Evolutionary conservation across 2,113 vertebrate species (phyloP), one percentile per base, ranked within the genome.

Genomic region (Verasper variegatus): DNA sequence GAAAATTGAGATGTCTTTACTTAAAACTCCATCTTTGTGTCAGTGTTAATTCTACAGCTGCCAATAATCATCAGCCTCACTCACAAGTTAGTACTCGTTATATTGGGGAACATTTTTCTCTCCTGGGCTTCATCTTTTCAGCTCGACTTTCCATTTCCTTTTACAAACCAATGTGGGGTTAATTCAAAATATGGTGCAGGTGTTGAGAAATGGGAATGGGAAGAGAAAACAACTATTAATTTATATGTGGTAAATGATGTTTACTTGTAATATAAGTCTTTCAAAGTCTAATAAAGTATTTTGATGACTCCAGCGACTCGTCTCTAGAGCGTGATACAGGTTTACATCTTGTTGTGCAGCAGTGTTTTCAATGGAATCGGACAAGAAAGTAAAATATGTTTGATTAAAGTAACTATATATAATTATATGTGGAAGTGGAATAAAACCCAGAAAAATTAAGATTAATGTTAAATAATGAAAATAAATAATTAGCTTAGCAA

Each of bases 191-290:
- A 15, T 55, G 17, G n/a, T 14, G 17, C 54, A 13, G 1, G 13
- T 58, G 24, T 23, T 81, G 3, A 35, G 21, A 1, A 18, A 21
- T 21, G 23, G 11, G 47, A 24, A 42, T 13, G n/a, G 24, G 47
- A 26, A 66, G 1, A 66, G 10, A 55, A 52, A 20, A 54, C 51
- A 21, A 54, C 17, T 47, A 24, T 26, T 54, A 45, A 74, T 72
- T n/a, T 35, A 68, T 49, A 47, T 56, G 1, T 24, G 12, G 55
- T 49, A 24, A 23, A 51, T 42, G 10, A 26, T 61, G 54, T n/a
- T 71, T 18, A n/a, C 18, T 56, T 61, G 6, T 37, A 73, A 68
- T 54, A 15, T 35, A 77, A 17, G 11, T 11, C 14, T 62, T 27
- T 24, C 18, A 21, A 62, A 49, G 21, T 57, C 58, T 20, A 74